These are phyloP conservation scores for Forbesichthys papilliferus DNA, from an alignment of 2,113 vertebrate species.

Conservation along the genomic window DNA sequence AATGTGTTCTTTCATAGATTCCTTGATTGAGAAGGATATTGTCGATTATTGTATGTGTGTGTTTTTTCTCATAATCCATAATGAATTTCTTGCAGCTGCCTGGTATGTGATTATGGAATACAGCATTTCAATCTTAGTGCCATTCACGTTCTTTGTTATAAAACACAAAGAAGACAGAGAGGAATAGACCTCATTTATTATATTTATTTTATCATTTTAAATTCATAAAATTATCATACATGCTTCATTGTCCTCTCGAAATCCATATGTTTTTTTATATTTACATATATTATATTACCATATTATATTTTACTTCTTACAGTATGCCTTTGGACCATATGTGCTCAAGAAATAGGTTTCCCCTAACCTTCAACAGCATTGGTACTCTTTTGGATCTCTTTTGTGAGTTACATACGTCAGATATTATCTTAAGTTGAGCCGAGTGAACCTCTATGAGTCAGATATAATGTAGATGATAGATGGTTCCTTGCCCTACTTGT, in stretches of 20 bases:
- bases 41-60: background rate
- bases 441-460: no score
- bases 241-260: no score
- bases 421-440: no score
- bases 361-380: no score
- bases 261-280: no score
- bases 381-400: no score
- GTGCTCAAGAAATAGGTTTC: no score
- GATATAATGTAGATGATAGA: background rate
- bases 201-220: background rate
- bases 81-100: background rate
- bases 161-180: background rate
- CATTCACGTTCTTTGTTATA: background rate
- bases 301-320: no score
- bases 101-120: constrained; percentile 2
- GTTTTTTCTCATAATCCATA: background rate
- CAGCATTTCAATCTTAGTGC: background rate
- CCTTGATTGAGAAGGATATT: constrained; percentile 8
- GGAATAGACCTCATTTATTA: background rate
- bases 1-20: background rate
- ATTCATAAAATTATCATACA: background rate
- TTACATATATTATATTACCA: no score
- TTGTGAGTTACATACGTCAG: no score
- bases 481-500: background rate
- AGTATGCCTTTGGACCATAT: no score